These are phyloP conservation scores for Dendrolimus houi DNA, from an alignment of 2,888 invertebrate genomes.

Conservation along the genomic window DNA sequence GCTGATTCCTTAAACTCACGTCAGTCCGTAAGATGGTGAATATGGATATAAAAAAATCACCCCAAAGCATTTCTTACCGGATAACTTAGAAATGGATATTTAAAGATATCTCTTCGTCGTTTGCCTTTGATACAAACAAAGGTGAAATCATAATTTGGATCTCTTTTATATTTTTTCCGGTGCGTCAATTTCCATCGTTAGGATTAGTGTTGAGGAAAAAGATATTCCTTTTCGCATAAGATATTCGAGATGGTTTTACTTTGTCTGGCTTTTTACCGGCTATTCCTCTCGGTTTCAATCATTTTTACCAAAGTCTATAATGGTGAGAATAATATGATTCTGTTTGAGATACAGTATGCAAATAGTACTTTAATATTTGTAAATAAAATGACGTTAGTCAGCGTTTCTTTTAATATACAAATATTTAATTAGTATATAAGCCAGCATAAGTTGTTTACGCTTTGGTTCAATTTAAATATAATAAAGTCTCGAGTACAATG, in stretches of 20 bases:
- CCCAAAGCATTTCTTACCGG: constrained; percentile 23
- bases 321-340: too few relatives aligned
- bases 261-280: constrained; percentile 5
- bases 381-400: too few relatives aligned
- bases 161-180: constrained; percentile 17
- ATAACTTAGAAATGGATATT: constrained; percentile 35
- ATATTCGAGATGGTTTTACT: constrained; percentile 12
- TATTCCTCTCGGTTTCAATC: not conserved
- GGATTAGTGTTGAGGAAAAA: constrained; percentile 27
- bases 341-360: too few relatives aligned
- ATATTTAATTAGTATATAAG: too few relatives aligned
- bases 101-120: constrained; percentile 27
- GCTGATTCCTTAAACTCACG: constrained; percentile 9
- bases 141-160: constrained; percentile 41
- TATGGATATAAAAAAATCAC: constrained; percentile 33
- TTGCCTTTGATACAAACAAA: constrained; percentile 44
- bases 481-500: too few relatives aligned
- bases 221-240: constrained; percentile 23
- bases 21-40: constrained; percentile 20
- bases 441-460: too few relatives aligned
- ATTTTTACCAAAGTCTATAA: not conserved
- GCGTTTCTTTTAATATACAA: too few relatives aligned
- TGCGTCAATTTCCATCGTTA: constrained; percentile 33
- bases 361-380: too few relatives aligned
- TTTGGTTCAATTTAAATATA: too few relatives aligned